Evolutionary conservation across 1,140 invertebrate genomes (phyloP), one percentile per base, ranked within the genome.

Genomic region (Procambarus virginalis): DNA sequence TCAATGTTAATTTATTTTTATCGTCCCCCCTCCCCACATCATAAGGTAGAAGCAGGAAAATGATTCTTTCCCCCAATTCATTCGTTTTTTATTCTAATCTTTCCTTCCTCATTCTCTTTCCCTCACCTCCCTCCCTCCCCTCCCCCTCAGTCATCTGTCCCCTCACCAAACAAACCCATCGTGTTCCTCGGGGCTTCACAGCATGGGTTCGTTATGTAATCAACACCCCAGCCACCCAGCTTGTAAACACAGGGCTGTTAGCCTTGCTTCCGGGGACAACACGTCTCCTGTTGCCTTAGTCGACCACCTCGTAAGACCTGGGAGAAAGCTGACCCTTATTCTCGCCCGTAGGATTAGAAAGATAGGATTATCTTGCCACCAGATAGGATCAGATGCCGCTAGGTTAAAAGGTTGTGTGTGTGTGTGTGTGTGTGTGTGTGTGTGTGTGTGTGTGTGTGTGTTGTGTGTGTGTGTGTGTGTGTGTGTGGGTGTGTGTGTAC

Each of bases 171-270:
- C 64, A 68, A 0, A 1, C 64, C 64, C 17, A 10, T 34, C 22
- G 22, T 73, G 80, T 64, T 48, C 60, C 80, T 17, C 4, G 58
- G 17, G 10, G 80, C n/a, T 14, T 64, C 80, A 34, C 80, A 60
- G 80, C 60, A 55, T 14, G 58, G 80, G 48, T 60, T 34, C 58
- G 80, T 82, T 68, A 82, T 45, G 80, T 82, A 82, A 68, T 82
- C 58, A 68, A 82, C 80, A 82, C 80, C 60, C 4, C 34, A 3
- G 22, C 20, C 58, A 60, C 60, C 58, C 17, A 34, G 46, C 58
- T 48, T 46, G 80, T 82, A 34, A 82, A 82, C 80, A 82, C 22
- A 48, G 3, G 3, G n/a, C 60, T 82, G 58, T 64, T 48, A 64
- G 80, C 80, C 79, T 14, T 17, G 58, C 3, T 68, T 68, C 80